Evolutionary conservation across 1,140 invertebrate genomes (phyloP).

Genomic region (Drosophila azteca): DNA sequence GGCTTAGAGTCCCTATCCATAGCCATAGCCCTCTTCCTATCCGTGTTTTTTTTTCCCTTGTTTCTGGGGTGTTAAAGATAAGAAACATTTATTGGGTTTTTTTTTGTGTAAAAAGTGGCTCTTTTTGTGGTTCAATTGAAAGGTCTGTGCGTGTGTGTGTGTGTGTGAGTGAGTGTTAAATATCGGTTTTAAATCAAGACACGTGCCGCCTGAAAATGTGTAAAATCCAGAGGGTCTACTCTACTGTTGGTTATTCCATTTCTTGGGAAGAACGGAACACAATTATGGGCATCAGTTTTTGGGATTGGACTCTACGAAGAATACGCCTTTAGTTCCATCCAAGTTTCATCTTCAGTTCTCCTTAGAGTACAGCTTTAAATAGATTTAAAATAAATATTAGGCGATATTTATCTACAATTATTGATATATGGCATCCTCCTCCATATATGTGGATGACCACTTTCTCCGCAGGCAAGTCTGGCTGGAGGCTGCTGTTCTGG

Average conservation of each 20-base stretch:
- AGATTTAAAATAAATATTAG: conserved; percentile 16
- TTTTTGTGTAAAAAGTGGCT: conserved; percentile 52
- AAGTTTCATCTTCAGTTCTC: neutral
- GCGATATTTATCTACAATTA: conserved; percentile 36
- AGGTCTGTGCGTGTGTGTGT: conserved; percentile 18
- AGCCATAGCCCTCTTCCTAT: conserved; percentile 1
- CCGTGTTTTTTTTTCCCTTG: conserved; percentile 36
- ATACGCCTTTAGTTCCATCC: too few species aligned
- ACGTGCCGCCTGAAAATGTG: conserved; percentile 43
- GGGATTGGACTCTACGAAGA: too few species aligned
- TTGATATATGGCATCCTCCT: conserved; percentile 43
- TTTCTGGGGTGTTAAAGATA: conserved; percentile 51
- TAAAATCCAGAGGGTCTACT: conserved; percentile 14
- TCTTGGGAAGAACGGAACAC: too few species aligned
- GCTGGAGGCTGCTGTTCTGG: conserved; percentile 41
- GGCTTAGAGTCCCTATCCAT: conserved; percentile 29
- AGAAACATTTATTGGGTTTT: conserved; percentile 20
- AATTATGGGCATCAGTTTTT: too few species aligned
- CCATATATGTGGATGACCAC: neutral
- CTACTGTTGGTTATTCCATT: neutral
- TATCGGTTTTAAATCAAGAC: conserved; percentile 69
- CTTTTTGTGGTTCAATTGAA: conserved; percentile 19
- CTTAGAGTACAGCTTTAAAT: neutral
- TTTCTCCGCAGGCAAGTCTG: neutral
- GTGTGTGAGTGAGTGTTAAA: conserved; percentile 36